Conservation (phyloP, 1,140 invertebrate species). For the Bombus haemorrhoidalis region DNA sequence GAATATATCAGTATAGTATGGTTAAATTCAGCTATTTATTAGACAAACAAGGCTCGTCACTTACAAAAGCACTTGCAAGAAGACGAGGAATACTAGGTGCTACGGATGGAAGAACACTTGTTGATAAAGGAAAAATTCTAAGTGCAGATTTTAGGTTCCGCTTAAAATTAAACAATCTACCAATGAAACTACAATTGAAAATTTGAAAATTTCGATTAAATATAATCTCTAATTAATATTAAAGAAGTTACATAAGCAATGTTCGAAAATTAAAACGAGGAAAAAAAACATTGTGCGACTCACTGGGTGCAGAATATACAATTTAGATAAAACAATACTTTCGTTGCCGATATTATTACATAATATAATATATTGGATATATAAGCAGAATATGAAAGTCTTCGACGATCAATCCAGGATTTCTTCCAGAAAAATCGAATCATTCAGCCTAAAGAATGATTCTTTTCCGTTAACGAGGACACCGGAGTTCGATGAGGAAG, state of each 20-base stretch:
- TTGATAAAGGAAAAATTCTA: background rate
- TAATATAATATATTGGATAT: too few species aligned
- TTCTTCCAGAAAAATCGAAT: slow-evolving; percentile 28
- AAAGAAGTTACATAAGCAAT: background rate
- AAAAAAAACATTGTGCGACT: background rate
- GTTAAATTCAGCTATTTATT: background rate
- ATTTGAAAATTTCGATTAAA: background rate
- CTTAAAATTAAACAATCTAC: background rate
- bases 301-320: background rate
- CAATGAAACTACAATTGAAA: background rate
- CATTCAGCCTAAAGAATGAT: slow-evolving; percentile 50
- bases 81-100: background rate
- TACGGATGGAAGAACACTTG: slow-evolving; percentile 1
- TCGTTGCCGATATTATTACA: background rate
- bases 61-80: background rate
- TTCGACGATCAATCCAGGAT: slow-evolving; percentile 13
- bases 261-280: background rate
- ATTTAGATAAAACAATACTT: too few species aligned
- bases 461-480: slow-evolving; percentile 56
- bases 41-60: background rate
- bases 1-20: background rate
- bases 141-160: background rate
- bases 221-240: background rate
- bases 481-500: slow-evolving; percentile 51
- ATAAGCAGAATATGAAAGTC: background rate